Evolutionary conservation across 2,113 vertebrate species (phyloP).

Genomic region (Puntigrus tetrazona): DNA sequence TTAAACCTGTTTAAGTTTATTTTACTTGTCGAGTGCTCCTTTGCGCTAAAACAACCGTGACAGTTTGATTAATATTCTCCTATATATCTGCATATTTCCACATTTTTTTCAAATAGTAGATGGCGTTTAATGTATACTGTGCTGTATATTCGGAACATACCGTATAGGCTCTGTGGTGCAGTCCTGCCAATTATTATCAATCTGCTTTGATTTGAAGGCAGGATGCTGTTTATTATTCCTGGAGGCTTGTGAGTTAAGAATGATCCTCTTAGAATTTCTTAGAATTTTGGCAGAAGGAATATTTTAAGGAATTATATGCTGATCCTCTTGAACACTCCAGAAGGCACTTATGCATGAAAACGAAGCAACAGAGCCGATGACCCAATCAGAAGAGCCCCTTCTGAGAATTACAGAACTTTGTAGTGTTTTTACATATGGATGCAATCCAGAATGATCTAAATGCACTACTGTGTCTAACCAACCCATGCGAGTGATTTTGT

Average conservation of each 20-base stretch:
- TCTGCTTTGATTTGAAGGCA: background rate
- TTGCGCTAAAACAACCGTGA: no score
- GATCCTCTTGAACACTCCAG: conserved; percentile 57
- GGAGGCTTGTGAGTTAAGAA: conserved; percentile 3
- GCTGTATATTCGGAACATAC: background rate
- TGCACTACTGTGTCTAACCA: conserved; percentile 52
- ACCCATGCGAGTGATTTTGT: background rate
- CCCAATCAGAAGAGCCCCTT: conserved; percentile 52
- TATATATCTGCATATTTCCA: background rate
- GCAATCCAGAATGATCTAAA: conserved; percentile 32
- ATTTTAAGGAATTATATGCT: conserved; percentile 60
- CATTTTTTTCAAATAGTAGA: background rate
- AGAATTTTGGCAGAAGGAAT: conserved; percentile 43
- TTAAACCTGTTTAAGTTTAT: no score
- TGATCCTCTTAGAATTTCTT: conserved; percentile 2
- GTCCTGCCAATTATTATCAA: conserved; percentile 2
- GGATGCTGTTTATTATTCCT: conserved; percentile 7
- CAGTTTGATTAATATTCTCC: background rate
- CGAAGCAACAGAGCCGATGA: conserved; percentile 52
- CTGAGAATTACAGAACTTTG: conserved; percentile 46
- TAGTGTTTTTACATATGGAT: background rate
- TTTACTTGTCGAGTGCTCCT: no score
- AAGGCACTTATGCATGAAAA: conserved; percentile 68
- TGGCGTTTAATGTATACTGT: background rate
- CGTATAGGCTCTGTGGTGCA: background rate